Base-by-base conservation (phyloP, 2,797 vertebrate genomes). In the Lates japonicus region DNA sequence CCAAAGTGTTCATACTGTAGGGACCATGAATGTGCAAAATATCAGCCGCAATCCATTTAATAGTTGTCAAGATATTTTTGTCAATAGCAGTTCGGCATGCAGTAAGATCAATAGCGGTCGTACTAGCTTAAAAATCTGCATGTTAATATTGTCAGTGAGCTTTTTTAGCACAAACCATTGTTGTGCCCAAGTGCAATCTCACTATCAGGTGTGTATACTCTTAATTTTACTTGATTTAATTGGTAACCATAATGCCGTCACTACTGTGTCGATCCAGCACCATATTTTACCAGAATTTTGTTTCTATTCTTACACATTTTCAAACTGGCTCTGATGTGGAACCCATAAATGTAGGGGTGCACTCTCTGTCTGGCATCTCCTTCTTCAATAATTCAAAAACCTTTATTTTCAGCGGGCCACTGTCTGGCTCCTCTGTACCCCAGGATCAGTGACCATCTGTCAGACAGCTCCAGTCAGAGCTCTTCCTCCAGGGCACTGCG, bases 381-480 rank as follows among this genome's bases (percentile, higher is more conserved):
- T 33, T 48, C 20, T 71, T 92, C 46, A 90, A 90, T 93, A 88
- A 91, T 88, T 92, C 75, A 88, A 65, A 74, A 59, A 81, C 10
- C 57, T 51, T 49, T 75, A 66, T 76, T 70, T 86, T 62, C 39
- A 63, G 71, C 7, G 9, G 59, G 63, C 54, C 41, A 0, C 42
- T 49, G 63, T 87, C 78, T 86, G 87, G 73, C 80, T 88, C 64
- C 57, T 74, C 54, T 46, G 80, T 57, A 76, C 55, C 84, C 82
- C 86, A 31, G 85, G 90, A 91, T 93, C 84, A 93, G 88, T 77
- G 87, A 59, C 93, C 94, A 94, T 94, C 94, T 94, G 93, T 87
- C 88, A 89, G 90, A 17, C 69, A 20, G 74, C 79, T 67, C 78
- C 35, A n/a, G 71, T 70, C 80, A 65, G 61, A 13, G 37, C 64